These are phyloP conservation scores for Melanerpes formicivorus DNA, from an alignment of 2,113 vertebrate genomes.

Conservation along the genomic window DNA sequence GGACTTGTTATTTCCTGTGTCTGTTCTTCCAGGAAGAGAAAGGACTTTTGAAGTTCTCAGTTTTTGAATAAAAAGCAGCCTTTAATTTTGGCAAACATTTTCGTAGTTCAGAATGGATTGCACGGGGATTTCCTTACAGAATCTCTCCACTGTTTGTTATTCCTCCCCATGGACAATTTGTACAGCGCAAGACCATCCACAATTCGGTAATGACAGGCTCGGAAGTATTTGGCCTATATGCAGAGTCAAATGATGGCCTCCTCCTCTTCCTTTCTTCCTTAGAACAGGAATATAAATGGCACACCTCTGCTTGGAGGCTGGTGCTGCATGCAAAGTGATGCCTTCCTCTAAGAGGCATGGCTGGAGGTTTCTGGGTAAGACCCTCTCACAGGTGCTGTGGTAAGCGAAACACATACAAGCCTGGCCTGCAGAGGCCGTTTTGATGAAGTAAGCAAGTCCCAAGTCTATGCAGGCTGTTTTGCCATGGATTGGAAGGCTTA, in stretches of 20 bases:
- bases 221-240: background rate
- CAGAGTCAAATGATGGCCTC: background rate
- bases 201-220: background rate
- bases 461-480: background rate
- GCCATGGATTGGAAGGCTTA: background rate
- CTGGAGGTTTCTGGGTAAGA: background rate
- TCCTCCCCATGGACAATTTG: background rate
- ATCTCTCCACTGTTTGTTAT: background rate
- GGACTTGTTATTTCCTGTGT: background rate
- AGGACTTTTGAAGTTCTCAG: background rate
- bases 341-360: background rate
- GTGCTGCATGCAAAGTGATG: background rate
- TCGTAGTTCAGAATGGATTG: background rate
- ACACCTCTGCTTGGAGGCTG: rapidly evolving
- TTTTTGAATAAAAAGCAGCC: background rate
- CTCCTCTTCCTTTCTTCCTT: background rate
- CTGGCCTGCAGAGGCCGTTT: background rate
- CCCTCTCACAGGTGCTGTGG: rapidly evolving
- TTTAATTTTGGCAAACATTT: background rate
- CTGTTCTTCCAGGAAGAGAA: background rate
- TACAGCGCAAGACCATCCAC: rapidly evolving
- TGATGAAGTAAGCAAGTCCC: background rate
- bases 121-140: background rate
- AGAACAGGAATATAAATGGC: background rate
- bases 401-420: background rate